Percentiles rank a stretch among this genome's conserved stretches.
Conservation (phyloP, 2,113 vertebrate species). For the Bujurquina vittata region DNA sequence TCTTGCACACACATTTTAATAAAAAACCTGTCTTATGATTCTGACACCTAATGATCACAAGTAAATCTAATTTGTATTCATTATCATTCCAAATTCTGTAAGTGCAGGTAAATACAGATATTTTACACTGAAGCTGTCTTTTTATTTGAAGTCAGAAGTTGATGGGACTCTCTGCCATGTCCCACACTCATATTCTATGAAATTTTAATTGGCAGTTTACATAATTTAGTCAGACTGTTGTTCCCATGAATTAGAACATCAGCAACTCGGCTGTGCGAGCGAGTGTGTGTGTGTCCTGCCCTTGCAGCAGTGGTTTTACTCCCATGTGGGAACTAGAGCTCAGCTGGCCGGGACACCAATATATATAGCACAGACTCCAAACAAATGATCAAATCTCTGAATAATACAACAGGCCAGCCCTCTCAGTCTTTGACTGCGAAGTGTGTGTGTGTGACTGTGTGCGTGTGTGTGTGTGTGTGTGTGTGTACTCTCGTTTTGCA, state of each 20-base stretch:
- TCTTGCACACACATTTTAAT: neutral
- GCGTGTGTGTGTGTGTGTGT: no score
- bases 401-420: conserved; percentile 8
- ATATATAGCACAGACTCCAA: neutral
- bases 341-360: conserved; percentile 23
- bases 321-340: conserved; percentile 14
- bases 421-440: neutral
- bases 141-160: neutral
- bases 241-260: conserved; percentile 17
- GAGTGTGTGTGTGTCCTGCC: neutral
- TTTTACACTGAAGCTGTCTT: neutral
- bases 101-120: neutral
- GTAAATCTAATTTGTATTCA: neutral
- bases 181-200: neutral
- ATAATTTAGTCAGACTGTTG: conserved; percentile 49
- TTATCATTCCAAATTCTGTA: neutral
- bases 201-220: conserved; percentile 49
- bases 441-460: no score
- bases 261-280: neutral
- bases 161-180: neutral
- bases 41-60: neutral
- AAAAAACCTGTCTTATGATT: neutral
- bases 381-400: conserved; percentile 14
- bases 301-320: neutral
- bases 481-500: neutral